phyloP scores from a whole-genome alignment of 1,140 invertebrate species.

The Papilio polyxenes region DNA sequence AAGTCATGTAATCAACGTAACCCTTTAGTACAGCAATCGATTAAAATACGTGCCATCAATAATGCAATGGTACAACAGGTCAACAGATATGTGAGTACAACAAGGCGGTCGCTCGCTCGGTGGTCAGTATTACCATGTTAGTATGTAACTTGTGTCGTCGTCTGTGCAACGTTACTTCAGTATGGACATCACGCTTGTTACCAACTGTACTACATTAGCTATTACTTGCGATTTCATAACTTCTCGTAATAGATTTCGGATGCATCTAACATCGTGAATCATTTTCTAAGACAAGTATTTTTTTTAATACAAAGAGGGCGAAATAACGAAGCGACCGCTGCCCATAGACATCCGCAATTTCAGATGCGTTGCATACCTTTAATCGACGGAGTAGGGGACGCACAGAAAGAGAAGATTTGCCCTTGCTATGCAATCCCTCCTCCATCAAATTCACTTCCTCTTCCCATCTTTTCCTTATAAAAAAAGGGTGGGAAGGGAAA shows the following conservation, averaged over 20 bases:
- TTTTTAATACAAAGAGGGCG: no score
- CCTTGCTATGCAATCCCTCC: no score
- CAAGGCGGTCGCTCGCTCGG: not conserved
- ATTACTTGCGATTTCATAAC: constrained; percentile 11
- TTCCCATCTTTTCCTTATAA: no score
- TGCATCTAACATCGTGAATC: not conserved
- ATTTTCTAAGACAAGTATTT: not conserved
- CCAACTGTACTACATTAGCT: not conserved
- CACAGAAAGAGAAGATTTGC: no score
- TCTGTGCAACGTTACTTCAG: not conserved
- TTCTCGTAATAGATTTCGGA: not conserved
- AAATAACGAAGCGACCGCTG: no score
- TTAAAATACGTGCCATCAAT: not conserved
- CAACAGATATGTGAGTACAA: not conserved
- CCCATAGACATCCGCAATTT: no score
- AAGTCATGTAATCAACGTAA: not conserved
- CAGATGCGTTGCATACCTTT: no score
- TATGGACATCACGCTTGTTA: not conserved
- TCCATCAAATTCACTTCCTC: no score
- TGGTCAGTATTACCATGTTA: not conserved
- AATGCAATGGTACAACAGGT: not conserved
- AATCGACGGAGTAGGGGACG: no score
- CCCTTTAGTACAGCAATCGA: not conserved
- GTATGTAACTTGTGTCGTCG: not conserved
- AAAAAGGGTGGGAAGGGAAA: no score